phyloP scores from a whole-genome alignment of 2,113 vertebrate species.

The Acrocephalus kingi region DNA sequence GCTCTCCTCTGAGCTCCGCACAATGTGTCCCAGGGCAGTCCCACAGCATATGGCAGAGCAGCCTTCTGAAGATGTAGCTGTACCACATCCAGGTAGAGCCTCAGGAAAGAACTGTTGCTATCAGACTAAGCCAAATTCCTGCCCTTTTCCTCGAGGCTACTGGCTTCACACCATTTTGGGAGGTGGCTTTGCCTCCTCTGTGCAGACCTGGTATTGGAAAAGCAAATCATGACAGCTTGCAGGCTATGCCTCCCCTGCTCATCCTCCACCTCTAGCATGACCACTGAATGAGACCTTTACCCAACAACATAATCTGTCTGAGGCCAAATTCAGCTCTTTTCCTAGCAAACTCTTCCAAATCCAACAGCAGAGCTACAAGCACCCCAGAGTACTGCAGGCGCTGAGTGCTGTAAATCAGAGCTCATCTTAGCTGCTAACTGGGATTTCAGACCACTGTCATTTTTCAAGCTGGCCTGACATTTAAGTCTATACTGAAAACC shows the following conservation, averaged over 20 bases:
- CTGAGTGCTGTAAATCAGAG: neutral
- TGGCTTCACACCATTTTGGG: neutral
- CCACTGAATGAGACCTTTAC: neutral
- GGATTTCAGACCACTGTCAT: neutral
- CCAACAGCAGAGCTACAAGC: neutral
- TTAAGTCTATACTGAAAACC: neutral
- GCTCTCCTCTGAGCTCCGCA: neutral
- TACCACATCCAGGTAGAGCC: constrained; percentile 44
- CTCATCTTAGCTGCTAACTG: neutral
- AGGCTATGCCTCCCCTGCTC: neutral
- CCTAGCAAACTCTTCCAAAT: neutral
- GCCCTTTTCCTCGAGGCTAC: constrained; percentile 13
- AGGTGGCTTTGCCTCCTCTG: neutral
- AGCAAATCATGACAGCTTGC: neutral
- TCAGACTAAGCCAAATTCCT: constrained; percentile 5
- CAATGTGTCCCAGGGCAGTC: neutral
- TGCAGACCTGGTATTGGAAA: neutral
- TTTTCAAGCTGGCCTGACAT: neutral
- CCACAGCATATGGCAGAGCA: constrained; percentile 10
- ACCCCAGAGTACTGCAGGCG: neutral
- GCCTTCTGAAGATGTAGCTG: constrained; percentile 17
- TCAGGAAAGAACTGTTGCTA: neutral
- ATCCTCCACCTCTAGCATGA: neutral
- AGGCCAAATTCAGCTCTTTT: neutral
- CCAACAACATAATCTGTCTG: neutral